Evolutionary conservation across 2,888 invertebrate species (phyloP).

Genomic region (Rhopalosiphum nymphaeae): DNA sequence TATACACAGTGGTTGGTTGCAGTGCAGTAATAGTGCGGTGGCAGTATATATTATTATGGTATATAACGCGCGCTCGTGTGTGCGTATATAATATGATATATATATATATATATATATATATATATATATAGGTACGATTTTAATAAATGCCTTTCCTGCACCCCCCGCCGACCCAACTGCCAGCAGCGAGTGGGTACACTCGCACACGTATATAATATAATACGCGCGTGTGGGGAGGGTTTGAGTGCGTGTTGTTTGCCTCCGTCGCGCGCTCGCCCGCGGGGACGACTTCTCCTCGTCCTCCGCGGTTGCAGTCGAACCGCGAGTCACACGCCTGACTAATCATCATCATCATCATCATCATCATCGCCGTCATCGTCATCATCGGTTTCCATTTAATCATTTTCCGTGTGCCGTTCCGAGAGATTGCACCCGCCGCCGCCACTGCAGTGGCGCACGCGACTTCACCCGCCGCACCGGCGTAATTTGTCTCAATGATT

Average conservation of each 20-base stretch:
- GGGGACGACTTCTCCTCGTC: conserved; percentile 33
- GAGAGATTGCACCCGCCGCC: conserved; percentile 54
- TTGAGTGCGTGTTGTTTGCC: conserved; percentile 47
- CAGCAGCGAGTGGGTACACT: background rate
- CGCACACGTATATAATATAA: background rate
- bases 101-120: background rate
- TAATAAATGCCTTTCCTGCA: conserved; percentile 41
- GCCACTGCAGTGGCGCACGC: background rate
- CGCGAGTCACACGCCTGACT: conserved; percentile 60
- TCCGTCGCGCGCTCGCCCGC: conserved; percentile 25
- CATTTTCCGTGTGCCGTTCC: conserved; percentile 59
- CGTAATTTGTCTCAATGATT: conserved; percentile 63
- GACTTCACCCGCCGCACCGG: background rate
- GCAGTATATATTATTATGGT: background rate
- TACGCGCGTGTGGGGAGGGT: background rate
- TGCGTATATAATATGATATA: background rate
- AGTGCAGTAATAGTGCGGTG: conserved; percentile 3
- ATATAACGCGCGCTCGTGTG: background rate
- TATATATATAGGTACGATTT: background rate
- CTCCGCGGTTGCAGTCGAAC: background rate
- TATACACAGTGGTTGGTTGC: background rate
- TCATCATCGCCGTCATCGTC: background rate
- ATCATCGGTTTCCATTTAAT: conserved; percentile 64
- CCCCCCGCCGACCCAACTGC: background rate
- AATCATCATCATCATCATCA: conserved; percentile 49